Evolutionary conservation across 2,888 invertebrate genomes (phyloP).

Genomic region (Stenurella melanura): DNA sequence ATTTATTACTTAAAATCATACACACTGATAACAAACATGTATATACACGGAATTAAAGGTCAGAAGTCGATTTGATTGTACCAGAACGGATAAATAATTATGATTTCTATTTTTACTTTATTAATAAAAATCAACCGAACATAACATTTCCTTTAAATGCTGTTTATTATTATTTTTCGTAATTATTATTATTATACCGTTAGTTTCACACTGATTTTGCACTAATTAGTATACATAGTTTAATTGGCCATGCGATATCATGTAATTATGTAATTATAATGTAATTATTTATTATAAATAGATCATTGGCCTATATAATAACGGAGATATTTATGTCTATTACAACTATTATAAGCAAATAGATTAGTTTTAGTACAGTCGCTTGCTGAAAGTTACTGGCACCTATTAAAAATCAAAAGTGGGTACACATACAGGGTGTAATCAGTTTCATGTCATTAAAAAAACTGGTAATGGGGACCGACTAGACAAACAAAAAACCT

Average conservation of each 20-base stretch:
- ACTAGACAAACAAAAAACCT: too few species aligned
- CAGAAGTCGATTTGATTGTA: slow-evolving; percentile 24
- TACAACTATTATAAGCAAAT: not conserved
- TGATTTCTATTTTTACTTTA: not conserved
- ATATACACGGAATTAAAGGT: slow-evolving; percentile 30
- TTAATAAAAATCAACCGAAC: not conserved
- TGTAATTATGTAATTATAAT: slow-evolving; percentile 2
- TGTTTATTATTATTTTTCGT: not conserved
- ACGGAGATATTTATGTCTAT: not conserved
- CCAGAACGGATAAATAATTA: slow-evolving; percentile 27
- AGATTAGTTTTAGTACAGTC: not conserved
- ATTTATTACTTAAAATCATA: slow-evolving; percentile 11
- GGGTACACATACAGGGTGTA: too few species aligned
- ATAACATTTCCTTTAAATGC: slow-evolving; percentile 21
- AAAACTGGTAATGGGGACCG: too few species aligned
- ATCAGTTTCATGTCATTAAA: too few species aligned
- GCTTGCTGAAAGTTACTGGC: too few species aligned
- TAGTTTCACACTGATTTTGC: slow-evolving; percentile 1
- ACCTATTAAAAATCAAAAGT: too few species aligned
- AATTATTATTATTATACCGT: not conserved
- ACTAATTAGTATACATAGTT: not conserved
- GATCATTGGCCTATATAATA: slow-evolving; percentile 1
- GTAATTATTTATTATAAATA: not conserved
- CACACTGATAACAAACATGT: slow-evolving; percentile 16
- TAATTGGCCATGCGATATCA: not conserved